Base-by-base conservation (phyloP, 2,888 invertebrate species). In the Leptinotarsa rubiginosa region DNA sequence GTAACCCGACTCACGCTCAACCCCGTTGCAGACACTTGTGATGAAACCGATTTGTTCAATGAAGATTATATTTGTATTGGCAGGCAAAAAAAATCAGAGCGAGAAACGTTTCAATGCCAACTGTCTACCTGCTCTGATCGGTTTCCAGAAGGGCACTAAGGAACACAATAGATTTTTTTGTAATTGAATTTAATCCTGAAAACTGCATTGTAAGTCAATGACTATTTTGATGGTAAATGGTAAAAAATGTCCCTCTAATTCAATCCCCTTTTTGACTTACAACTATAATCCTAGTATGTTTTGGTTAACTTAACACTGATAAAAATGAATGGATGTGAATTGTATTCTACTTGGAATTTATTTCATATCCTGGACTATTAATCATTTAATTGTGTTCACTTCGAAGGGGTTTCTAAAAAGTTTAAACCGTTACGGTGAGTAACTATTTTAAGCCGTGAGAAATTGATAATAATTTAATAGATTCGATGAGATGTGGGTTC, bases 11-110 rank as follows among this genome's bases (percentile, higher is more conserved):
- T 82, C 82, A 83, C 83, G 84, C 79, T 83, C 82, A 84, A 84
- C 82, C 84, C 85, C 80, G 81, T 81, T 83, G 76, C 77, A 82
- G 80, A 81, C 86, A 87, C 87, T 86, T 87, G 86, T 85, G 83
- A 83, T 81, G 82, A 84, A 81, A 82, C 83, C 86, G 86, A 87
- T 87, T 87, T 87, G 87, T 87, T 86, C 85, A 83, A 86, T 85
- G 84, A 82, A 83, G 83, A 86, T 86, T 86, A 84, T 85, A 83
- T 86, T 85, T 84, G 84, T 84, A 85, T 84, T 85, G 85, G 81
- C 79, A 81, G 78, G 73, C 74, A 56, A 56, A 78, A 79, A 80
- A 80, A 84, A 85, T 84, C 81, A 84, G 82, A 83, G 81, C 83
- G 82, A 77, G 78, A 78, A 81, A 76, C 78, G 78, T 80, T 80